A percentile compares a stretch with the other conserved stretches of the same genome.
These are phyloP conservation scores for Oncorhynchus clarkii DNA, from an alignment of 2,113 vertebrate genomes.

Conservation along the genomic window DNA sequence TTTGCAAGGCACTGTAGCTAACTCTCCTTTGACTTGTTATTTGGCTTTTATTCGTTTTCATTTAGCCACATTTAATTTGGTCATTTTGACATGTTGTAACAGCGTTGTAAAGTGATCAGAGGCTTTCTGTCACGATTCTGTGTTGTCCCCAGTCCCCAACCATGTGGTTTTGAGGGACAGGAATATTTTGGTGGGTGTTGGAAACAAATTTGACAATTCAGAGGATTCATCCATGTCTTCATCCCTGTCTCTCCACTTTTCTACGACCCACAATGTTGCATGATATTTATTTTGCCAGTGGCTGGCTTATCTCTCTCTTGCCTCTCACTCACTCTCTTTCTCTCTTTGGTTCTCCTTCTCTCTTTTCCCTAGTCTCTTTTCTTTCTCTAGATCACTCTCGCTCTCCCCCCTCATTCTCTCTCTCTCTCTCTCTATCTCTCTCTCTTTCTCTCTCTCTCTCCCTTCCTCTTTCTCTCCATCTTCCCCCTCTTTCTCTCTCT, in stretches of 20 bases:
- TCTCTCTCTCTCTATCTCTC: constrained; percentile 4
- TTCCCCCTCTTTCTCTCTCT: background rate
- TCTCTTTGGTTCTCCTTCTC: background rate
- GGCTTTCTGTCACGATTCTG: background rate
- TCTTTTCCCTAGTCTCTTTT: background rate
- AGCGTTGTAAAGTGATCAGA: background rate
- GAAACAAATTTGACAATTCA: background rate
- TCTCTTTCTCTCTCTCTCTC: background rate
- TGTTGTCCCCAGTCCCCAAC: background rate
- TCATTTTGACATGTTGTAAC: constrained; percentile 5
- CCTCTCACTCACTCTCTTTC: constrained; percentile 9
- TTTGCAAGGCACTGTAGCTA: no score
- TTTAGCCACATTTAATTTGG: background rate
- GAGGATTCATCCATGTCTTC: no score
- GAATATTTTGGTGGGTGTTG: background rate
- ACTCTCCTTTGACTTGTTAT: background rate
- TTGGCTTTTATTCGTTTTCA: background rate
- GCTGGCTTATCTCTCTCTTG: background rate
- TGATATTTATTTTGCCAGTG: no score
- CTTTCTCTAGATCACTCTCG: background rate
- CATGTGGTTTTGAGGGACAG: background rate
- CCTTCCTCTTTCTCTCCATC: no score
- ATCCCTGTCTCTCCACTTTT: no score
- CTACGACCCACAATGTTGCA: no score
- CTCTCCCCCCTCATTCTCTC: background rate